Percentiles rank a stretch among this genome's conserved stretches.
Conservation (phyloP, 2,888 invertebrate genomes). For the Sepioteuthis lessoniana region DNA sequence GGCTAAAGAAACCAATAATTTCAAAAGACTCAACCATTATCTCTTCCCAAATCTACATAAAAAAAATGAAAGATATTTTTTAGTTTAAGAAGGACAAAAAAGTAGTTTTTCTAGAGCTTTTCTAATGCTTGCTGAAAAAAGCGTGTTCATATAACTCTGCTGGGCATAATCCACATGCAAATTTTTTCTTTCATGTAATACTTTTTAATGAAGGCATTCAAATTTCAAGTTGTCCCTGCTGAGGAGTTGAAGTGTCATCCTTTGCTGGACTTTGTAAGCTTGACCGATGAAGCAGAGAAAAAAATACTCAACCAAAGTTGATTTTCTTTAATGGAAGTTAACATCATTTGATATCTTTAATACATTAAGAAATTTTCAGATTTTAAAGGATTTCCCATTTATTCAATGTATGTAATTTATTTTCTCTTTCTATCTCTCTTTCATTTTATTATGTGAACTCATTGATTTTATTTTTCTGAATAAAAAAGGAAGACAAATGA, state of each 20-base stretch:
- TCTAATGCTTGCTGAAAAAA: no score
- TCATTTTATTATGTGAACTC: no score
- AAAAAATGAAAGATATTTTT: no score
- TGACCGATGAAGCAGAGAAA: background rate
- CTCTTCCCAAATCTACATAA: background rate
- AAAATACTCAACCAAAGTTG: background rate
- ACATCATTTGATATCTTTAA: background rate
- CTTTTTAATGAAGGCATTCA: constrained; percentile 11
- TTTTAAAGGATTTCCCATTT: constrained; percentile 17
- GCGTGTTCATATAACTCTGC: no score
- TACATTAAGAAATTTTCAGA: constrained; percentile 3
- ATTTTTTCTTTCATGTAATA: no score
- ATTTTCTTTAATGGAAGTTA: background rate
- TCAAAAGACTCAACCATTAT: background rate
- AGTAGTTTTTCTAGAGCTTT: no score
- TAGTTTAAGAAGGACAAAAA: no score
- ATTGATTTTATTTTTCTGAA: background rate
- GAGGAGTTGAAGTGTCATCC: background rate
- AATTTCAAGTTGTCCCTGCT: background rate
- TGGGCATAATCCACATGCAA: no score
- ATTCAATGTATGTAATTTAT: constrained; percentile 33
- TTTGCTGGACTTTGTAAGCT: background rate
- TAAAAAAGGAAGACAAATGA: background rate
- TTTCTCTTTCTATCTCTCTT: background rate
- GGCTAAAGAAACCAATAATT: background rate